phyloP scores from a whole-genome alignment of 2,113 vertebrate species.

The Trematocara macrostoma region DNA sequence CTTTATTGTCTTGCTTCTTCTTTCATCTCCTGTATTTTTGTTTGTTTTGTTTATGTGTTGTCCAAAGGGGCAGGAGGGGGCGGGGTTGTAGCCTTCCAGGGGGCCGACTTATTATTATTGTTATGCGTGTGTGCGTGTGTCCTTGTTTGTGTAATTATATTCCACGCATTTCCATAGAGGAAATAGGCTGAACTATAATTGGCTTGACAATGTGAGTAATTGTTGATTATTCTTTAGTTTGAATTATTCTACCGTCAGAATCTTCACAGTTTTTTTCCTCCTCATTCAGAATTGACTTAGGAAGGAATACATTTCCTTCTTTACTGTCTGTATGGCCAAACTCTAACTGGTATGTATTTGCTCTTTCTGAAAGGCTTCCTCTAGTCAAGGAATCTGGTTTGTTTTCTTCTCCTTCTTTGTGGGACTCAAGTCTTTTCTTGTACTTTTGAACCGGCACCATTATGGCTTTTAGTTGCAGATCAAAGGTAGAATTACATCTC shows the following conservation, averaged over 20 bases:
- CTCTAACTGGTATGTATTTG: slow-evolving; percentile 10
- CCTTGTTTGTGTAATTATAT: slow-evolving; percentile 64
- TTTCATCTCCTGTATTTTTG: slow-evolving; percentile 66
- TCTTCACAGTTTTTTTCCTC: not conserved
- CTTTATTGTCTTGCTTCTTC: slow-evolving; percentile 57
- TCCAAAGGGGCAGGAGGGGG: slow-evolving; percentile 47
- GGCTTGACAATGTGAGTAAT: slow-evolving; percentile 58
- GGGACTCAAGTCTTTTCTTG: slow-evolving; percentile 39
- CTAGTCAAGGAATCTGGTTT: not conserved
- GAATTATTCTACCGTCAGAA: slow-evolving; percentile 24
- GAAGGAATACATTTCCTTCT: not conserved
- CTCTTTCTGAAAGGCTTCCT: slow-evolving; percentile 35
- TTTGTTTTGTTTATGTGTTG: slow-evolving; percentile 68
- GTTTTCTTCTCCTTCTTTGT: not conserved
- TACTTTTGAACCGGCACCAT: slow-evolving; percentile 41
- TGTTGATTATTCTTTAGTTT: slow-evolving; percentile 34
- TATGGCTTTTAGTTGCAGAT: slow-evolving; percentile 43
- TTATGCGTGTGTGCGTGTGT: not conserved
- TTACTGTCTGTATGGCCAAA: slow-evolving; percentile 2
- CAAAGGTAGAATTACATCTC: slow-evolving; percentile 60
- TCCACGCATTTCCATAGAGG: slow-evolving; percentile 51
- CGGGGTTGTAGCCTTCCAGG: slow-evolving; percentile 27
- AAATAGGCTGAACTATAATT: slow-evolving; percentile 66
- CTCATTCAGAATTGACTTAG: not conserved
- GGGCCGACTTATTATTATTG: slow-evolving; percentile 49